A percentile compares a stretch with the other conserved stretches of the same genome.
Evolutionary conservation across 2,797 vertebrate genomes (phyloP).

Genomic region (Aselliscus stoliczkanus): DNA sequence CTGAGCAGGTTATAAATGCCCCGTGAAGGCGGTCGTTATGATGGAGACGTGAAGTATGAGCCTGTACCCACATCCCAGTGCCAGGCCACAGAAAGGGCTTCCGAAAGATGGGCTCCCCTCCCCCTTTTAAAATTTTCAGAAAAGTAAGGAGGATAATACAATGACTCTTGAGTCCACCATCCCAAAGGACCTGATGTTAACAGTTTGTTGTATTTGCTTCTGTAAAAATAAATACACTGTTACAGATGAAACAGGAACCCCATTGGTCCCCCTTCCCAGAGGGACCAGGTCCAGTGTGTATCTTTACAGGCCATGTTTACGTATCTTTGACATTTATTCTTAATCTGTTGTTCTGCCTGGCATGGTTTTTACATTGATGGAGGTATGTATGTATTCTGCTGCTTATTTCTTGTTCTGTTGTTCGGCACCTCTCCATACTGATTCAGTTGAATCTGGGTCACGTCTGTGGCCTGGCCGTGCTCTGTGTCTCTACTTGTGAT

Average conservation of each 20-base stretch:
- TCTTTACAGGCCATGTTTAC: neutral
- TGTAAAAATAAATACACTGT: neutral
- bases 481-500: neutral
- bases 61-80: neutral
- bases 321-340: neutral
- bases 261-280: neutral
- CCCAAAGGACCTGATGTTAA: neutral
- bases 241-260: neutral
- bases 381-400: accelerated
- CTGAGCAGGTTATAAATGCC: neutral
- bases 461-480: neutral
- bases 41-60: neutral
- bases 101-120: accelerated
- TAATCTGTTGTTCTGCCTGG: neutral
- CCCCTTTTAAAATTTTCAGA: neutral
- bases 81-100: neutral
- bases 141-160: neutral
- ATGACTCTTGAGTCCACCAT: neutral
- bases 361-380: neutral
- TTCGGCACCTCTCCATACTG: neutral
- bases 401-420: neutral
- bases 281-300: neutral
- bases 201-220: neutral
- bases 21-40: accelerated
- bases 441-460: neutral